Percentiles rank a stretch among this genome's conserved stretches.
These are phyloP conservation scores for Cheilosia variabilis DNA, from an alignment of 2,888 invertebrate species.

Conservation along the genomic window DNA sequence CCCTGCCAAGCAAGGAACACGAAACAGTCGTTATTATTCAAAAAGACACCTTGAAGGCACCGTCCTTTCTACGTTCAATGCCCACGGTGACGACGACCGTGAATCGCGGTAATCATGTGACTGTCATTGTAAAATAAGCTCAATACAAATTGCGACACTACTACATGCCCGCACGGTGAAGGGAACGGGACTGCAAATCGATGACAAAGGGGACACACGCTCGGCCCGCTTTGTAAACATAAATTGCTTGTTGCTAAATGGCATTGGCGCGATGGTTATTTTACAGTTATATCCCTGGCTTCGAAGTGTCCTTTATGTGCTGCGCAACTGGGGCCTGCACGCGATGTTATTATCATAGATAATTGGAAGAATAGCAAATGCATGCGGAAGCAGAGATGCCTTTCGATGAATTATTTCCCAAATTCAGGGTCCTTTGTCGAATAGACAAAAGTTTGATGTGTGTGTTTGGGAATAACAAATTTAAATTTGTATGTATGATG, in stretches of 20 bases:
- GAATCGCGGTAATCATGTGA: slow-evolving; percentile 51
- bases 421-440: not conserved
- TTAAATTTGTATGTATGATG: not conserved
- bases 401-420: slow-evolving; percentile 46
- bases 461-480: slow-evolving; percentile 6
- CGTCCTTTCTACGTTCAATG: slow-evolving; percentile 8
- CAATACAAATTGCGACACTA: slow-evolving; percentile 8
- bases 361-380: slow-evolving; percentile 44
- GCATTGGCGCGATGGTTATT: slow-evolving; percentile 46
- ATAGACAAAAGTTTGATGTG: not conserved
- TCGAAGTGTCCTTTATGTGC: slow-evolving; percentile 8
- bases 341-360: slow-evolving; percentile 51
- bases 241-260: slow-evolving; percentile 52
- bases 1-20: not conserved
- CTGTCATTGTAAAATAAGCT: slow-evolving; percentile 34
- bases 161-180: not conserved
- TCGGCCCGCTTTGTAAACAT: slow-evolving; percentile 34
- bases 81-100: slow-evolving; percentile 28
- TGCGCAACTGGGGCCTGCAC: slow-evolving; percentile 9
- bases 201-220: slow-evolving; percentile 10
- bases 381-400: slow-evolving; percentile 37
- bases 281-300: slow-evolving; percentile 17
- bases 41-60: slow-evolving; percentile 6
- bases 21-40: not conserved
- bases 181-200: slow-evolving; percentile 36